Evolutionary conservation across 2,113 vertebrate species (phyloP).

Genomic region (Urocynchramus pylzowi): DNA sequence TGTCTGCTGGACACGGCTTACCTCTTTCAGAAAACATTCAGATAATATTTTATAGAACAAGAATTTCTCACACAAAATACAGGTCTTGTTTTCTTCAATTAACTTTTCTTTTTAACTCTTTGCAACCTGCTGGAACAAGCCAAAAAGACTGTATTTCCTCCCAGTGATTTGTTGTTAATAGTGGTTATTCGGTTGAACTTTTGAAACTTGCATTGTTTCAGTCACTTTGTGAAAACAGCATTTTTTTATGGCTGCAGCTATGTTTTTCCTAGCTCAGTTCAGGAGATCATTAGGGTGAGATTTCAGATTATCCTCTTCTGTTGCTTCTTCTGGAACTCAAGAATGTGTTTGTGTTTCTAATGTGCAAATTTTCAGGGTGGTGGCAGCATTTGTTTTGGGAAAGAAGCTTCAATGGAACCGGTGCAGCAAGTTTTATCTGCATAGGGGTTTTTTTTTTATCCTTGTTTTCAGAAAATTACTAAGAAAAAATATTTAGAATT

Average conservation of each 20-base stretch:
- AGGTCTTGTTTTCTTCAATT: background rate
- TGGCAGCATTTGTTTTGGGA: slow-evolving; percentile 38
- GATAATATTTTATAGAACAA: background rate
- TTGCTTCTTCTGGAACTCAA: background rate
- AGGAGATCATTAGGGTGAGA: background rate
- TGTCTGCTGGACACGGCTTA: background rate
- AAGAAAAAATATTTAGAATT: background rate
- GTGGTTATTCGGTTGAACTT: background rate
- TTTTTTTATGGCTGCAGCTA: background rate
- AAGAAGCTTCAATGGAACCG: background rate
- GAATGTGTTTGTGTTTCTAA: slow-evolving; percentile 15
- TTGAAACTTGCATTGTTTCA: background rate
- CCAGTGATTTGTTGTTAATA: background rate
- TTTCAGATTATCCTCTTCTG: background rate
- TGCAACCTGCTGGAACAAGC: background rate
- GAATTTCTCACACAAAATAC: background rate
- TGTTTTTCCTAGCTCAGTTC: background rate
- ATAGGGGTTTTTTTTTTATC: background rate
- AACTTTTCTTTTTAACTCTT: background rate
- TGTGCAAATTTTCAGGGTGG: slow-evolving; percentile 17
- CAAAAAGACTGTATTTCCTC: background rate
- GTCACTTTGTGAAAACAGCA: background rate
- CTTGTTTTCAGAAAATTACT: background rate
- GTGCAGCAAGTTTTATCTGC: slow-evolving; percentile 16
- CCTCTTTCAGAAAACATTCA: background rate